A percentile compares a stretch with the other conserved stretches of the same genome.
Evolutionary conservation across 2,113 vertebrate genomes (phyloP).

Genomic region (Anarrhichthys ocellatus): DNA sequence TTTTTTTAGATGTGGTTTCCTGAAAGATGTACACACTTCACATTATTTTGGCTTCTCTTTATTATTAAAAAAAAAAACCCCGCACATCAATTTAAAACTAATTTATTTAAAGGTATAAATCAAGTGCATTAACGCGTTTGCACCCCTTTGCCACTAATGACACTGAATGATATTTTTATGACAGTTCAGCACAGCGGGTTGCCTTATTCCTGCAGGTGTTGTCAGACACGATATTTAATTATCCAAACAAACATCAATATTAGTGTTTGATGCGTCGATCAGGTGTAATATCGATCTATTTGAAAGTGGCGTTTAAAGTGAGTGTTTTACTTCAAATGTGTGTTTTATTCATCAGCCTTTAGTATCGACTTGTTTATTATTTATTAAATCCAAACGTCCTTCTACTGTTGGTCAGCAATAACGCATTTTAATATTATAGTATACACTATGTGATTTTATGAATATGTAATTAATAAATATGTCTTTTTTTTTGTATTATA

Average conservation of each 20-base stretch:
- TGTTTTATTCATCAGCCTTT: slow-evolving; percentile 50
- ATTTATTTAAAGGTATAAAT: background rate
- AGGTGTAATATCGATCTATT: slow-evolving; percentile 30
- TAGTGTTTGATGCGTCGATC: slow-evolving; percentile 14
- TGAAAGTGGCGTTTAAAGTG: slow-evolving; percentile 9
- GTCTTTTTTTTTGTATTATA: background rate
- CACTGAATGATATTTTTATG: slow-evolving; percentile 29
- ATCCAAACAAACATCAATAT: slow-evolving; percentile 31
- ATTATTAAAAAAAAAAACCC: slow-evolving; percentile 12
- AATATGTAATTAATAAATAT: slow-evolving; percentile 7
- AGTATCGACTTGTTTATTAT: slow-evolving; percentile 33
- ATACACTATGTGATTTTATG: background rate
- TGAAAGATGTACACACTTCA: slow-evolving; percentile 17
- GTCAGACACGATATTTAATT: slow-evolving; percentile 31
- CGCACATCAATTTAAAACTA: background rate
- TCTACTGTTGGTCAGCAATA: background rate
- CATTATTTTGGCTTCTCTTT: background rate
- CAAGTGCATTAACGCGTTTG: slow-evolving; percentile 8
- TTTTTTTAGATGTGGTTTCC: slow-evolving; percentile 48
- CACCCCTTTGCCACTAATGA: background rate
- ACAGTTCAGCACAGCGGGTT: slow-evolving; percentile 40
- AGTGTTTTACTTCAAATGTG: slow-evolving; percentile 21
- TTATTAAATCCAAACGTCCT: slow-evolving; percentile 20
- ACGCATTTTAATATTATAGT: background rate
- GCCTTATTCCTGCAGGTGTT: slow-evolving; percentile 33